phyloP scores from a whole-genome alignment of 1,140 invertebrate species.

The Camponotus pennsylvanicus region DNA sequence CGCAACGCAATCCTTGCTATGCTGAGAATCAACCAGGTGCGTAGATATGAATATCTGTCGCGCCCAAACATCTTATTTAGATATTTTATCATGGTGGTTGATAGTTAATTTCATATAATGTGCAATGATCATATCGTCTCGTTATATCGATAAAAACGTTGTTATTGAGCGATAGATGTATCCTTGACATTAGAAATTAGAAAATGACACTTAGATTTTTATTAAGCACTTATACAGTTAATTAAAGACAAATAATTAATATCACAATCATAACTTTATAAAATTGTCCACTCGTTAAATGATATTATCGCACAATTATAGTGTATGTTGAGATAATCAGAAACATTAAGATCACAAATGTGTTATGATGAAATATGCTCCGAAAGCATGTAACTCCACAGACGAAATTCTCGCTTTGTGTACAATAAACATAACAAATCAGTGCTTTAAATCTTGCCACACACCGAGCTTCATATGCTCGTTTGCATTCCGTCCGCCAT shows the following conservation, averaged over 20 bases:
- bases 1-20: constrained; percentile 84
- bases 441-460: neutral
- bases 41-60: constrained; percentile 2
- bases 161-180: neutral
- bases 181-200: too few relatives aligned
- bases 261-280: neutral
- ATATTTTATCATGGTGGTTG: neutral
- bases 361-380: neutral
- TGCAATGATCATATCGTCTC: neutral
- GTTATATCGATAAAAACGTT: constrained; percentile 1
- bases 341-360: neutral
- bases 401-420: constrained; percentile 32
- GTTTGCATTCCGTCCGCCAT: constrained; percentile 39
- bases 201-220: neutral
- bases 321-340: neutral
- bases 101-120: constrained; percentile 10
- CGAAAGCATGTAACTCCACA: neutral
- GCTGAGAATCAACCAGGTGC: constrained; percentile 76
- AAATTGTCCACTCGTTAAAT: neutral
- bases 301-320: neutral
- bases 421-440: constrained; percentile 11
- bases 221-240: neutral
- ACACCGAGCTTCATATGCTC: constrained; percentile 10
- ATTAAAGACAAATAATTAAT: constrained; percentile 13
- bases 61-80: constrained; percentile 38